Conservation (phyloP, 2,888 invertebrate genomes). For the Leptodirus hochenwartii region DNA sequence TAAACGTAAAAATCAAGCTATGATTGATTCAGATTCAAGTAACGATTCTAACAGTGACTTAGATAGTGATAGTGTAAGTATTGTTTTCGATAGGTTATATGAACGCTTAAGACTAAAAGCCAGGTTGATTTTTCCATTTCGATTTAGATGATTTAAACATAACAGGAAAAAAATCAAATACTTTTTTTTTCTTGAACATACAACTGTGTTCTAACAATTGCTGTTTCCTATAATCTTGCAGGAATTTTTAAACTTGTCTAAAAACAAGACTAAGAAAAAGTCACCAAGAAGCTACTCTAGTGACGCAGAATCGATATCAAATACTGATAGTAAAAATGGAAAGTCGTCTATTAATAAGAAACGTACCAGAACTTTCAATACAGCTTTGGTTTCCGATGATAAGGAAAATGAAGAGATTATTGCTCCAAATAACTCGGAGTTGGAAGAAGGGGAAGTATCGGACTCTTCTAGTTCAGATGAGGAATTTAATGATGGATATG, state of each 20-base stretch:
- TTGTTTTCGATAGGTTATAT: not conserved
- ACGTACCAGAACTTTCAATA: constrained; percentile 19
- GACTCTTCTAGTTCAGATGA: constrained; percentile 50
- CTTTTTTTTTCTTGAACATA: no score
- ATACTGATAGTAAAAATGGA: constrained; percentile 25
- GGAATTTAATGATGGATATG: constrained; percentile 92
- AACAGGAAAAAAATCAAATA: no score
- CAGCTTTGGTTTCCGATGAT: constrained; percentile 14
- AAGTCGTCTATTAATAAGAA: constrained; percentile 20
- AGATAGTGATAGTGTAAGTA: constrained; percentile 43
- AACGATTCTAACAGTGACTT: constrained; percentile 64
- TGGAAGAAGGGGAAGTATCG: constrained; percentile 81
- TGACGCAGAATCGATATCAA: constrained; percentile 24
- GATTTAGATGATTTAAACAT: constrained; percentile 2
- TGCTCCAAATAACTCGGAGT: constrained; percentile 42
- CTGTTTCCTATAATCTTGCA: no score
- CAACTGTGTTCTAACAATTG: no score
- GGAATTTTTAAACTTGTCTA: constrained; percentile 67
- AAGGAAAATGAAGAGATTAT: constrained; percentile 28
- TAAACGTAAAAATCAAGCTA: constrained; percentile 66
- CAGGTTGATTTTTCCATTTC: constrained; percentile 4
- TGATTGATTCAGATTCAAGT: constrained; percentile 70
- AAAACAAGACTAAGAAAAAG: constrained; percentile 52
- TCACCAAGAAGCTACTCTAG: constrained; percentile 23
- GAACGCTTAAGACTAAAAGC: not conserved